A percentile compares a stretch with the other conserved stretches of the same genome.
phyloP scores from a whole-genome alignment of 2,888 invertebrate species.

The Gastracanthus pulcherrimus region DNA sequence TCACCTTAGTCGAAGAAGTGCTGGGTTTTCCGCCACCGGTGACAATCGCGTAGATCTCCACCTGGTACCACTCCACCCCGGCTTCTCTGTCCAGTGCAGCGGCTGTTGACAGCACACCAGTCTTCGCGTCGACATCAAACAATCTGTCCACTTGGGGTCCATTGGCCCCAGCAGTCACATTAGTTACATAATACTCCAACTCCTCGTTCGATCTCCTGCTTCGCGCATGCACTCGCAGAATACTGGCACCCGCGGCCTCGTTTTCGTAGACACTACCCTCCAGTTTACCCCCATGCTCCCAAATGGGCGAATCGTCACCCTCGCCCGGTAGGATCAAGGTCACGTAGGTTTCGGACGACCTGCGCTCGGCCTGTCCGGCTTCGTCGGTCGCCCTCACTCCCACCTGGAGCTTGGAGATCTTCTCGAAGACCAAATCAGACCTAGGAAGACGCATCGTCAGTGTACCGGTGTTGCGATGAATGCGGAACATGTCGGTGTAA shows the following conservation, averaged over 20 bases:
- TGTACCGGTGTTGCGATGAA: constrained; percentile 91
- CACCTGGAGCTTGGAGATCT: constrained; percentile 85
- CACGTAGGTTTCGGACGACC: constrained; percentile 91
- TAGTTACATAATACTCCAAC: constrained; percentile 94
- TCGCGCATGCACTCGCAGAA: constrained; percentile 88
- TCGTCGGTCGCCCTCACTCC: constrained; percentile 94
- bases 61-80: constrained; percentile 89
- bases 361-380: constrained; percentile 92
- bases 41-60: constrained; percentile 91
- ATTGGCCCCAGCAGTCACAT: constrained; percentile 84
- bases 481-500: constrained; percentile 84
- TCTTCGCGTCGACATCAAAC: constrained; percentile 93
- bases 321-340: constrained; percentile 87
- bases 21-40: constrained; percentile 83
- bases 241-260: constrained; percentile 91
- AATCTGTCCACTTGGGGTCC: constrained; percentile 90
- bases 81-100: constrained; percentile 90
- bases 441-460: constrained; percentile 69
- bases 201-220: constrained; percentile 81
- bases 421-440: constrained; percentile 82
- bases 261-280: constrained; percentile 93
- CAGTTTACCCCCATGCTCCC: constrained; percentile 81
- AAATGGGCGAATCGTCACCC: constrained; percentile 74
- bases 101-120: constrained; percentile 93
- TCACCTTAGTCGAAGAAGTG: constrained; percentile 92